Evolutionary conservation across 2,797 vertebrate species (phyloP).

Genomic region (Pseudochromis fuscus): DNA sequence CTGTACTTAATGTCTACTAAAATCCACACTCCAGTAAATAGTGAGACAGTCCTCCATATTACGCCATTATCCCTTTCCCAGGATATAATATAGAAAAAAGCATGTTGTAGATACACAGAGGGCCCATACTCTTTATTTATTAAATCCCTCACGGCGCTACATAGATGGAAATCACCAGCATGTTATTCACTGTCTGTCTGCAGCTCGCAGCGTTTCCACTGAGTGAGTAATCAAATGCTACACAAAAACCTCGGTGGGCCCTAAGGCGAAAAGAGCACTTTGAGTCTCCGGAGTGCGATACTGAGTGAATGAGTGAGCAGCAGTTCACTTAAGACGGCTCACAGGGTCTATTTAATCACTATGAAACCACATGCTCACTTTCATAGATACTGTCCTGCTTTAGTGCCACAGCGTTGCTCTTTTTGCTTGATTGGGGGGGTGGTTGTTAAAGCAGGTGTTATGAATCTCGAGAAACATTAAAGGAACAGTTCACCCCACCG

Average conservation of each 20-base stretch:
- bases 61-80: neutral
- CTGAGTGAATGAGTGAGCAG: conserved; percentile 69
- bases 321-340: conserved; percentile 59
- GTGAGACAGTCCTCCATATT: neutral
- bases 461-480: conserved; percentile 11
- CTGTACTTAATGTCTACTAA: neutral
- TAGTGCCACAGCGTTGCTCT: conserved; percentile 58
- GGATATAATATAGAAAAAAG: conserved; percentile 4
- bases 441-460: neutral
- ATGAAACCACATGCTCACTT: conserved; percentile 54
- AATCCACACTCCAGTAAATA: neutral
- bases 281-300: conserved; percentile 64
- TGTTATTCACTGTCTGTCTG: conserved; percentile 65
- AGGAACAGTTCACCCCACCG: neutral
- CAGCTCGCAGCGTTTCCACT: conserved; percentile 60
- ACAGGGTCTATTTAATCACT: conserved; percentile 71
- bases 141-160: conserved; percentile 55
- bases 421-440: conserved; percentile 46
- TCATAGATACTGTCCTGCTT: conserved; percentile 43
- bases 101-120: conserved; percentile 15
- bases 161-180: conserved; percentile 62
- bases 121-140: conserved; percentile 35
- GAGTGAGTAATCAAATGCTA: conserved; percentile 76
- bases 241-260: conserved; percentile 73
- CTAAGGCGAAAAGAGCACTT: conserved; percentile 77